Evolutionary conservation across 1,140 invertebrate species (phyloP), one percentile per base, ranked within the genome.

Genomic region (Bombus picipes): DNA sequence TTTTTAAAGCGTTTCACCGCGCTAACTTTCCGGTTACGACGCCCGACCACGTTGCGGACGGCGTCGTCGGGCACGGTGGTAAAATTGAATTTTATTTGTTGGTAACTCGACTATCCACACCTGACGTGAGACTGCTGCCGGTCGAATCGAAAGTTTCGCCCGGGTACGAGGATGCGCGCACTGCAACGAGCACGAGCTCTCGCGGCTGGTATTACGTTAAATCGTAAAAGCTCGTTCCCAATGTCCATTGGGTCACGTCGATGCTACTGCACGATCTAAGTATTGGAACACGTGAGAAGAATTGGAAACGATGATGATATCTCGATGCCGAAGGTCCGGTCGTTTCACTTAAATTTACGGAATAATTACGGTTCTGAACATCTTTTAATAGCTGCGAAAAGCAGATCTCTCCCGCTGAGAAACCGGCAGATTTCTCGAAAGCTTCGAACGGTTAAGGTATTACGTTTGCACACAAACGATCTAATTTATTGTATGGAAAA

Each of bases 71-170:
- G 39, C 15, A 68, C 22, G 34, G 2, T 43, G 39, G 39, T 34
- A 41, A 79, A 84, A 84, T 77, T 79, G 66, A 84, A 84, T 84
- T 84, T 71, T 79, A 71, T 79, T 79, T 71, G 66, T 71, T 57
- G 34, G 75, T 79, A 84, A 84, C 66, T 79, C 75, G 66, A 62
- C 82, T 79, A 83, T 77, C 73, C 65, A 10, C 73, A 39, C 59
- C 81, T 83, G 72, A 83, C 73, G 62, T 66, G 59, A n/a, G 73
- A n/a, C 81, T 68, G 6, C 25, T 15, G 15, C 34, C 18, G 22
- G n/a, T 34, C 28, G 81, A 71, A 71, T 84, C 37, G 75, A 84
- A 79, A 84, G 62, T 71, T 75, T 79, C 72, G 34, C 8, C 25
- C n/a, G 81, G 25, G 43, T 41, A 47, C 18, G 25, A 10, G 62